Percentiles rank a stretch among this genome's conserved stretches.
These are phyloP conservation scores for Steinernema scapterisci DNA, from an alignment of 2,888 invertebrate genomes.

Conservation along the genomic window DNA sequence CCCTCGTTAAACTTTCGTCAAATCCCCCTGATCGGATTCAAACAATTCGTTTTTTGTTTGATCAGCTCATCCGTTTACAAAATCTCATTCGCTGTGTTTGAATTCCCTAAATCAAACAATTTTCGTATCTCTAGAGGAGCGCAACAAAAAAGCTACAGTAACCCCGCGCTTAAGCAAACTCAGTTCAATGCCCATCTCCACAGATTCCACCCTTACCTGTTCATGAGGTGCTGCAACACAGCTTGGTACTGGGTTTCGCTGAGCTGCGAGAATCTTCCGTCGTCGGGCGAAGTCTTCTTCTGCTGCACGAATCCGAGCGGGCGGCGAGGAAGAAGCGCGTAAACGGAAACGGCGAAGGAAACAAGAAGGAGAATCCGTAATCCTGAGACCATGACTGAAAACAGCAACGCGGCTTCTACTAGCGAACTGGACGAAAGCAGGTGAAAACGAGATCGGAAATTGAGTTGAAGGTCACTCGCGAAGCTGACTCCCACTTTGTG, in stretches of 20 bases:
- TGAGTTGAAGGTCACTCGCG: conserved; percentile 11
- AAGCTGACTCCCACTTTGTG: background rate
- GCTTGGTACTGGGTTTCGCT: conserved; percentile 15
- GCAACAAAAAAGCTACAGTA: too few species aligned
- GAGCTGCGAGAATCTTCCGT: conserved; percentile 4
- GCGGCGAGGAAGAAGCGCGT: background rate
- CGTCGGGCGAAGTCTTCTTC: conserved; percentile 5
- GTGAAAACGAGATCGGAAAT: conserved; percentile 15
- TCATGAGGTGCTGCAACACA: conserved; percentile 1
- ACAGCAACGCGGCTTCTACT: background rate
- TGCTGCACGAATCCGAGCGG: conserved; percentile 6
- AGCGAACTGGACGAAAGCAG: conserved; percentile 3
- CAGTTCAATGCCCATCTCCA: background rate
- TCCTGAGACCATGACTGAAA: background rate
- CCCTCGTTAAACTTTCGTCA: too few species aligned
- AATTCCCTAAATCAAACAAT: too few species aligned
- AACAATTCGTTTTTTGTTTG: too few species aligned
- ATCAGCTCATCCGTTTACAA: too few species aligned
- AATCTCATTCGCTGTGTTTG: too few species aligned
- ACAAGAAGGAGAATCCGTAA: background rate
- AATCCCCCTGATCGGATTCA: too few species aligned
- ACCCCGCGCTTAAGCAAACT: too few species aligned
- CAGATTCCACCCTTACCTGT: background rate
- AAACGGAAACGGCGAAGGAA: background rate
- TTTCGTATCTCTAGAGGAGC: too few species aligned